Evolutionary conservation across 2,888 invertebrate species (phyloP), one percentile per base, ranked within the genome.

Genomic region (Epinotia demarniana): DNA sequence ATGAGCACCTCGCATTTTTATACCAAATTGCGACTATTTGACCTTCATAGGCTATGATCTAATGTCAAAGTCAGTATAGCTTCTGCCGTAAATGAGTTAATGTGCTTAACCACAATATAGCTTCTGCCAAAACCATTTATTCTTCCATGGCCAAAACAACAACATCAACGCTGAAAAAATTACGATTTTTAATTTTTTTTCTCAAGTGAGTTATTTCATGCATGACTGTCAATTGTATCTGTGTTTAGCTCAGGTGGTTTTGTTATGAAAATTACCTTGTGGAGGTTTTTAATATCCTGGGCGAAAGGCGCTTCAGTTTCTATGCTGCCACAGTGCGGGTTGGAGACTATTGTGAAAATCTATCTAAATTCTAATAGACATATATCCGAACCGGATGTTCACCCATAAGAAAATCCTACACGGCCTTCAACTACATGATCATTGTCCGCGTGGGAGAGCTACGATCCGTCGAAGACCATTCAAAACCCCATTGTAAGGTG

Each of bases 401-500:
- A 73, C 43, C 67, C 77, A 84, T 83, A 81, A 82, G 80, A 81
- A 84, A 81, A 84, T 43, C 82, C 82, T 86, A 82, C 83, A 77
- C 66, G 78, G 79, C 84, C 85, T 27, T 77, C 78, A 76, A 39
- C 39, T 39, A 9, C 39, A 39, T 39, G 39, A 39, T 76, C 77
- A 82, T 86, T 86, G 80, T 84, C 75, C 67, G 81, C 89, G 91
- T 92, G 92, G 89, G 92, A 92, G 90, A 84, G 72, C 69, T 23
- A 39, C 39, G 19, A 61, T 78, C 60, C 55, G 60, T 72, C 80
- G 80, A 84, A 80, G 83, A 82, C 84, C 86, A 86, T 86, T 84
- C 82, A 85, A 78, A 75, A 75, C 66, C 84, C 55, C 79, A 87
- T 90, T 90, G 88, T 91, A 79, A 87, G 92, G 91, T 92, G 91